Evolutionary conservation across 2,113 vertebrate species (phyloP), one percentile per base, ranked within the genome.

Genomic region (Ammodytes dubius): DNA sequence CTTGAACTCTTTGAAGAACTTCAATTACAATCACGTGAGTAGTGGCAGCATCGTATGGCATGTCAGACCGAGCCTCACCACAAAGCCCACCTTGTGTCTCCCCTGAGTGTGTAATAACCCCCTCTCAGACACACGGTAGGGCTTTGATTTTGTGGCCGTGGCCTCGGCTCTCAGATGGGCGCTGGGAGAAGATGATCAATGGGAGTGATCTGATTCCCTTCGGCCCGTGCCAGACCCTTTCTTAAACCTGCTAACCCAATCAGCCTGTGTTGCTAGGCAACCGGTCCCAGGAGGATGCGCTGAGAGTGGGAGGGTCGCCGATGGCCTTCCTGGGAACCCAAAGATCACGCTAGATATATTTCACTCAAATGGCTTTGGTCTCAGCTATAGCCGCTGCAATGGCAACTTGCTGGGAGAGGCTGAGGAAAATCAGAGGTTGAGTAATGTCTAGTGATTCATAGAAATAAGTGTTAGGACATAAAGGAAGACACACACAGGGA

Each of bases 181-280:
- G 39, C 53, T 59, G 35, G 70, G 74, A 60, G 83, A 77, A 59
- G 59, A 92, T 93, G 93, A 94, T 94, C 92, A 93, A 94, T 94
- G 92, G 80, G 82, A 91, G 85, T 91, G 91, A 93, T 94, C 92
- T 70, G 91, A 91, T 93, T 93, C 88, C 27, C 91, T 88, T 77
- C 50, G 75, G 82, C 87, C 92, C 67, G 13, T 74, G 88, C 89
- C 87, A 91, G 86, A 92, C 90, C 90, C 89, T 88, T 87, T 81
- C 88, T 90, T 93, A 91, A 91, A 91, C 91, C 77, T 58, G 74
- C 87, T 94, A 95, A 94, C 91, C 87, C 88, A 90, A 94, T 94
- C 88, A 85, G 90, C 72, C 67, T 40, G 59, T 50, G 92, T 95
- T 93, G 87, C 94, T 64, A 57, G 59, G 94, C 88, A 88, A 94